Evolutionary conservation across 2,113 vertebrate genomes (phyloP), one percentile per base, ranked within the genome.

Genomic region (Apeltes quadracus): DNA sequence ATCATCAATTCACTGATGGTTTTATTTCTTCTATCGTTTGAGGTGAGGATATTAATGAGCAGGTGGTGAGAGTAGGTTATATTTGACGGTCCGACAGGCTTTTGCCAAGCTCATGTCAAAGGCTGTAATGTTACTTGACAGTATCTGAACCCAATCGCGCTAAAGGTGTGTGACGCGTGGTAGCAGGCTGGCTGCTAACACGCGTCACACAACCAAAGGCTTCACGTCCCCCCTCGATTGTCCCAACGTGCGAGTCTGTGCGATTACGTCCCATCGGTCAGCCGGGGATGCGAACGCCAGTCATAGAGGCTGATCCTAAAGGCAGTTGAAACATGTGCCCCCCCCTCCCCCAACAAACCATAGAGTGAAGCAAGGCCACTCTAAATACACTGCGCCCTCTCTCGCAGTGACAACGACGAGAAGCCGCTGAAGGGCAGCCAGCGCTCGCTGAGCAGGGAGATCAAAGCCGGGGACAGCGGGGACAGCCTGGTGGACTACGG

Each of bases 401-500:
- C 74, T 78, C 43, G 57, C 84, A 97, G 96, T 69, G 96, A 97
- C 94, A 98, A 96, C 69, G 97, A 98, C 48, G 97, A 98, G 91
- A 99, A 98, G 87, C 97, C 97, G 0, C 94, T 98, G 87, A 97
- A 96, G 82, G 95, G 96, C 88, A 98, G 96, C 93, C 92, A 95
- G 3, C 94, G 79, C 82, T 97, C 96, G 16, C 89, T 98, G 34
- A 92, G 92, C 69, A 93, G 94, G 74, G 92, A 95, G 72, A 94
- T 96, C 86, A 96, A 96, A 88, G 91, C 93, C 20, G 94, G 93
- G 4, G 96, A 94, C 84, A 98, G 97, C 51, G 95, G 96, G 63
- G 97, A 99, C 92, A 99, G 97, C 88, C 90, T 98, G 88, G 97
- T 96, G 74, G 95, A 97, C 86, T 99, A 98, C 27, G 96, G 95